Conservation (phyloP, 2,888 invertebrate species). For the Cheilosia pagana region DNA sequence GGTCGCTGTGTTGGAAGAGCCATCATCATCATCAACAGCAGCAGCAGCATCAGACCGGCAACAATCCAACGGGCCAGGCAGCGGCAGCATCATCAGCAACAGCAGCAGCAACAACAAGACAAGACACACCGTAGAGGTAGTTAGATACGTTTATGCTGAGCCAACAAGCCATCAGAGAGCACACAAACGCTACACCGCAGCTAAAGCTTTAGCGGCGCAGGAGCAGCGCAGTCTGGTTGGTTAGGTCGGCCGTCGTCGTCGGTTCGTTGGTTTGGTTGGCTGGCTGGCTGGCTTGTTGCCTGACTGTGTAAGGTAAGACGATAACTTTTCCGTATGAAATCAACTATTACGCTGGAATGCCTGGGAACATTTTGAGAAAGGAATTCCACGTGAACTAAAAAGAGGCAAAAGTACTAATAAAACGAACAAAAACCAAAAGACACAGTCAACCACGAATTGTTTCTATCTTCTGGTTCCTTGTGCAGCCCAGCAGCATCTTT, state of each 20-base stretch:
- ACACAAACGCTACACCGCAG: slow-evolving; percentile 51
- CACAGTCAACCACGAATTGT: slow-evolving; percentile 66
- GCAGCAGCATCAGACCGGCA: slow-evolving; percentile 63
- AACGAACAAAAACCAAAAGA: slow-evolving; percentile 53
- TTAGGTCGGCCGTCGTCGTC: slow-evolving; percentile 44
- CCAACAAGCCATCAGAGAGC: slow-evolving; percentile 66
- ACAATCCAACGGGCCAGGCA: slow-evolving; percentile 48
- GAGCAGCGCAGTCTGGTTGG: slow-evolving; percentile 42
- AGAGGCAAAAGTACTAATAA: slow-evolving; percentile 47
- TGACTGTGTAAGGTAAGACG: slow-evolving; percentile 74
- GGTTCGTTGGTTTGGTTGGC: slow-evolving; percentile 39
- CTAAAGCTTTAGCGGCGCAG: slow-evolving; percentile 28
- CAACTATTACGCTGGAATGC: slow-evolving; percentile 78
- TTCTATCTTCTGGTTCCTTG: slow-evolving; percentile 45
- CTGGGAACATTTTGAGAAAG: slow-evolving; percentile 78
- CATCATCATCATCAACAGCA: slow-evolving; percentile 46
- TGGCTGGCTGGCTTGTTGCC: slow-evolving; percentile 45
- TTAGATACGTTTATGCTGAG: slow-evolving; percentile 65
- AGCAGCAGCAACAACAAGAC: slow-evolving; percentile 51
- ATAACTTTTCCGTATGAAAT: slow-evolving; percentile 78
- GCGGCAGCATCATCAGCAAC: slow-evolving; percentile 52
- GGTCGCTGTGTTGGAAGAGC: slow-evolving; percentile 30
- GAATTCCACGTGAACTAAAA: slow-evolving; percentile 76
- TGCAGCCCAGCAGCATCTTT: slow-evolving; percentile 16
- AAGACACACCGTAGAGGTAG: slow-evolving; percentile 61